Evolutionary conservation across 1,140 invertebrate genomes (phyloP).

Genomic region (Pectinophora gossypiella): DNA sequence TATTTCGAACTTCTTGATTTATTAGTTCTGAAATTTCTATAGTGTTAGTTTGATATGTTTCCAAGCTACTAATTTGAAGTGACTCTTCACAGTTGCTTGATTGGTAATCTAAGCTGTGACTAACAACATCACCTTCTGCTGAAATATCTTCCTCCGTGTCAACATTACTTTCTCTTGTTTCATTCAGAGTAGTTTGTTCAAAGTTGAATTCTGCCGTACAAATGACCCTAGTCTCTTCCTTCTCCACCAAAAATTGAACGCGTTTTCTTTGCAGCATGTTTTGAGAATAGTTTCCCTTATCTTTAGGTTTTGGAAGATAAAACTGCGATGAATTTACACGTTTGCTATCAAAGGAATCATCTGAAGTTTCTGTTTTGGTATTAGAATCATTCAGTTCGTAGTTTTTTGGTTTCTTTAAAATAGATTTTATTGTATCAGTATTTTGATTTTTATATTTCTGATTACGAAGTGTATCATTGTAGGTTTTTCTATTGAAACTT

Average conservation of each 20-base stretch:
- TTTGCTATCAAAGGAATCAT: slow-evolving; percentile 51
- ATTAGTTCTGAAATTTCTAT: slow-evolving; percentile 12
- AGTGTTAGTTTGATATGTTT: slow-evolving; percentile 10
- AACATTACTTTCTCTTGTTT: slow-evolving; percentile 9
- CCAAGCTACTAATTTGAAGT: background rate
- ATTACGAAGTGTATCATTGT: slow-evolving; percentile 26
- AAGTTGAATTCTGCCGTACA: slow-evolving; percentile 64
- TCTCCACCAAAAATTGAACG: slow-evolving; percentile 79
- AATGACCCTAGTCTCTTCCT: slow-evolving; percentile 69
- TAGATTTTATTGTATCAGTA: slow-evolving; percentile 77
- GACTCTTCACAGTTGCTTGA: background rate
- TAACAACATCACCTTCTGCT: slow-evolving; percentile 51
- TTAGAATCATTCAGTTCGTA: slow-evolving; percentile 38
- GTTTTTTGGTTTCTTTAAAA: slow-evolving; percentile 79
- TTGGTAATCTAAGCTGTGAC: slow-evolving; percentile 30
- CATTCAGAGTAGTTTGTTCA: slow-evolving; percentile 36
- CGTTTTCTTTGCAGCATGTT: slow-evolving; percentile 73
- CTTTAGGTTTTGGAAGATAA: slow-evolving; percentile 79
- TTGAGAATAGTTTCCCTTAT: slow-evolving; percentile 39
- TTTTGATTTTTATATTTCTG: slow-evolving; percentile 54
- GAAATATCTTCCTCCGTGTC: slow-evolving; percentile 21
- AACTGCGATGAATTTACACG: slow-evolving; percentile 76
- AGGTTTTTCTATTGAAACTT: slow-evolving; percentile 40
- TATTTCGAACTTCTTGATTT: slow-evolving; percentile 14
- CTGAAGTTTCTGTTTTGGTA: slow-evolving; percentile 39